These are phyloP conservation scores for Oreamnos americanus DNA, from an alignment of 2,113 vertebrate genomes.

Conservation along the genomic window DNA sequence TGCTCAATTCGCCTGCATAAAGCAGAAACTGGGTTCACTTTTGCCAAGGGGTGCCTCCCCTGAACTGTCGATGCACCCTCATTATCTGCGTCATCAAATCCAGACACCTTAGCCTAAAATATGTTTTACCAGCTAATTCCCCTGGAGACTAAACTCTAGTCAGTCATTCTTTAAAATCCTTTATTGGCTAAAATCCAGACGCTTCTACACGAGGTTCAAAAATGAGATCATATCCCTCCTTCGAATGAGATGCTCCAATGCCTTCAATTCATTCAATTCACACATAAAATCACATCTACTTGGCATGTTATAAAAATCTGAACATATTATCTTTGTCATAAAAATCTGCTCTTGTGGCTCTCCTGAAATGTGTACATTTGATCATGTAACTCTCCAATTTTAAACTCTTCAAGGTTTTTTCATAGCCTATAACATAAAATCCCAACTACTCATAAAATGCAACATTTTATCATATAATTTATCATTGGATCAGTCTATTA, in stretches of 20 bases:
- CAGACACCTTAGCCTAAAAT: not conserved
- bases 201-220: not conserved
- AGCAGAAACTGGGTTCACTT: rapidly evolving
- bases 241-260: not conserved
- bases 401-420: not conserved
- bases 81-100: not conserved
- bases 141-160: not conserved
- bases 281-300: not conserved
- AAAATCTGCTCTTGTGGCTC: not conserved
- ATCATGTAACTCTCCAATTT: not conserved
- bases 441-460: conserved; percentile 9
- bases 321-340: not conserved
- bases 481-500: not conserved
- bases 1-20: rapidly evolving
- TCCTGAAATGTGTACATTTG: not conserved
- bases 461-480: not conserved
- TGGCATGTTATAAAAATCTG: not conserved
- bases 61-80: rapidly evolving
- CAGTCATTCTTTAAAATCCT: not conserved
- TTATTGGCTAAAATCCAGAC: not conserved
- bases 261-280: not conserved
- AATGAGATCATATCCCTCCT: not conserved
- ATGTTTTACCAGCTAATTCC: not conserved
- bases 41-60: not conserved
- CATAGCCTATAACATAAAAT: not conserved